phyloP scores from a whole-genome alignment of 2,888 invertebrate species.

The Pammene fasciana region DNA sequence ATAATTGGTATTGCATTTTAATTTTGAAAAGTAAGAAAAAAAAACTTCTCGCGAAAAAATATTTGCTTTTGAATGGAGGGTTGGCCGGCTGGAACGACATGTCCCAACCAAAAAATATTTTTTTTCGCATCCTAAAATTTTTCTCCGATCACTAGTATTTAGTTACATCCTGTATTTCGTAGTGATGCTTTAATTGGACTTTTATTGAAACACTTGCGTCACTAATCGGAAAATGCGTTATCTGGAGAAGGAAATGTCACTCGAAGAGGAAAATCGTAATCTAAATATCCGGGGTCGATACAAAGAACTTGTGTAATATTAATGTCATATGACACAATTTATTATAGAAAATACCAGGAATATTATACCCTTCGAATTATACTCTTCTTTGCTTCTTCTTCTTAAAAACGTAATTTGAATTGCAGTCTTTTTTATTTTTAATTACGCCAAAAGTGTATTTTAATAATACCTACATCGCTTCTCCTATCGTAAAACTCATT shows the following conservation, averaged over 20 bases:
- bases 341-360: background rate
- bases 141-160: background rate
- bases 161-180: background rate
- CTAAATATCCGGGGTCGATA: background rate
- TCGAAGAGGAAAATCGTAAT: constrained; percentile 1
- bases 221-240: constrained; percentile 7
- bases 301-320: constrained; percentile 7
- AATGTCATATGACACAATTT: background rate
- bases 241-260: background rate
- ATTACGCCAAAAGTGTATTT: no score
- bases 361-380: background rate
- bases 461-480: no score
- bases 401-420: no score
- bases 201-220: constrained; percentile 14
- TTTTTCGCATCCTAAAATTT: no score
- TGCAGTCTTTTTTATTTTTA: no score
- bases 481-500: background rate
- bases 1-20: no score
- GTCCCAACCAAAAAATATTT: no score
- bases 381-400: background rate
- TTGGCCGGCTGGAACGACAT: no score
- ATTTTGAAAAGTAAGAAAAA: no score
- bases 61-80: no score
- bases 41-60: no score
- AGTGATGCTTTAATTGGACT: background rate